Base-by-base conservation (phyloP, 2,797 vertebrate species). In the Sebastes wilsoni region DNA sequence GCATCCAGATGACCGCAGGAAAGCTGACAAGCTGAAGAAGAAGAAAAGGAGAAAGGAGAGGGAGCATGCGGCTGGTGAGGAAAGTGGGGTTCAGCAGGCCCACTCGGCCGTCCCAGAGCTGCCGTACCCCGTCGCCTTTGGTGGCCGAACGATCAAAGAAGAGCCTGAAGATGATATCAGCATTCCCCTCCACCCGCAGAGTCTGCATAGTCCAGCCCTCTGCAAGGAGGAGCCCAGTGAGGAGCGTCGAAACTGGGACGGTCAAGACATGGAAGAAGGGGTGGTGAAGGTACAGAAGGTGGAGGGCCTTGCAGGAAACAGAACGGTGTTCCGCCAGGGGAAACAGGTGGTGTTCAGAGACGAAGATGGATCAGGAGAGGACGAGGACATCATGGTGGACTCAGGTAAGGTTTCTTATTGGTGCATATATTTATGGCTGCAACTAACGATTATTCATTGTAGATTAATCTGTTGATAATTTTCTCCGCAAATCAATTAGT, bases 371-470 rank as follows among this genome's bases (percentile, higher is more conserved):
- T 98, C 97, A 0, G 97, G 96, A 2, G 98, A 99, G 0, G 99
- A 99, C 0, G 99, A 99, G 86, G 99, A 99, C 95, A 99, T 99
- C 85, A 99, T 99, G 98, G 98, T 99, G 18, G 98, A 99, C 83
- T 99, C 98, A 0, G 98, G 98, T 98, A 93, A 92, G 95, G 22
- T 56, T 23, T 76, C 8, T 2, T 18, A 1, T 7, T n/a, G 2
- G n/a, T 68, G 28, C 5, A 23, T 64, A n/a, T 49, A 49, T 49
- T 49, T 49, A 49, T 49, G 42, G 0, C 42, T 8, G 7, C 42
- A 49, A 49, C 42, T 49, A 49, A 49, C 18, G 7, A 49, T 18
- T 49, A 49, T 49, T 49, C 14, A 42, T 16, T 42, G 38, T 42
- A 6, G 38, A 42, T 42, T 42, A 42, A 42, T 42, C 5, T 42